Percentiles rank a stretch among this genome's conserved stretches.
These are phyloP conservation scores for Phasianus colchicus DNA, from an alignment of 2,113 vertebrate genomes.

Conservation along the genomic window DNA sequence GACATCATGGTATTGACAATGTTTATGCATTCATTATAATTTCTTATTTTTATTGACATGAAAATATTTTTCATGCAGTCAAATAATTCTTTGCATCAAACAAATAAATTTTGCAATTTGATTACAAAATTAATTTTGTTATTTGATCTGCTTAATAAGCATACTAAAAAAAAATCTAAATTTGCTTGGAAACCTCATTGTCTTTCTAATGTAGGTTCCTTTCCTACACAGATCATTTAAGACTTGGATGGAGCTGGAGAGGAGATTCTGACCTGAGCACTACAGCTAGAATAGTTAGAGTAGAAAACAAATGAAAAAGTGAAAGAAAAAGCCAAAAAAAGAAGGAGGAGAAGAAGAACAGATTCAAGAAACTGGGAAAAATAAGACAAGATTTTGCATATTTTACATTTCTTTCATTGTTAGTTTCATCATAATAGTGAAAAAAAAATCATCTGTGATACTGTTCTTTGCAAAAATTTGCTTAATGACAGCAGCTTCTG, in stretches of 20 bases:
- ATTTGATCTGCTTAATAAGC: neutral
- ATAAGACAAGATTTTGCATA: neutral
- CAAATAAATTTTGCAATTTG: neutral
- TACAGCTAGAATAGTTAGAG: neutral
- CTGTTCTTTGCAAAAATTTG: neutral
- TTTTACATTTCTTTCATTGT: neutral
- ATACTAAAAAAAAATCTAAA: neutral
- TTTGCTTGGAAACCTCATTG: neutral
- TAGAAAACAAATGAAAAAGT: neutral
- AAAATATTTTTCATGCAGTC: neutral
- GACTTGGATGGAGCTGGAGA: neutral
- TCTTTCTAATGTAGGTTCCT: neutral
- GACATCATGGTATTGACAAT: neutral
- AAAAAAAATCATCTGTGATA: neutral
- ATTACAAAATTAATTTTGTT: neutral
- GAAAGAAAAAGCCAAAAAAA: neutral
- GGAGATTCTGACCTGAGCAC: neutral
- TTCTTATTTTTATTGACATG: neutral
- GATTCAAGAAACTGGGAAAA: neutral
- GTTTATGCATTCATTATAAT: neutral
- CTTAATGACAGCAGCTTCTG: neutral
- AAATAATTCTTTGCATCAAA: neutral
- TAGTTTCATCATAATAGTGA: neutral
- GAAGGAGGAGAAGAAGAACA: neutral
- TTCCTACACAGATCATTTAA: neutral